These are phyloP conservation scores for Trachelus stipa DNA, from an alignment of 2,888 invertebrate species.

Conservation along the genomic window DNA sequence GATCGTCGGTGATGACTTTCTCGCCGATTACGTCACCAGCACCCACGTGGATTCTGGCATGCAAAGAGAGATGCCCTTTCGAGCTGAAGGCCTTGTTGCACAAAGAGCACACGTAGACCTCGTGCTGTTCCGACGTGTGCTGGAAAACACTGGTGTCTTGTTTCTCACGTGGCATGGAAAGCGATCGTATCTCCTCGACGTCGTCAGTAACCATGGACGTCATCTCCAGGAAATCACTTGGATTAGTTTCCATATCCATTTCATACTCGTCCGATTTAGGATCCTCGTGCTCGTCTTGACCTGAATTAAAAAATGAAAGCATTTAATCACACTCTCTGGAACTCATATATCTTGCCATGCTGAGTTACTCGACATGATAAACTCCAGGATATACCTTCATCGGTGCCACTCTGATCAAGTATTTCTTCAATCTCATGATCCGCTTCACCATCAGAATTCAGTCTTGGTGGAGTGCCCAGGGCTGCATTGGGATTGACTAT, in stretches of 20 bases:
- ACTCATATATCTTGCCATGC: not conserved
- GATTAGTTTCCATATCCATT: slow-evolving; percentile 66
- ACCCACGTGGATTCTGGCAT: slow-evolving; percentile 65
- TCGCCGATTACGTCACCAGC: slow-evolving; percentile 63
- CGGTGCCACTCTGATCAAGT: slow-evolving; percentile 54
- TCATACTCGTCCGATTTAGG: slow-evolving; percentile 62
- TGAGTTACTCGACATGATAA: not conserved
- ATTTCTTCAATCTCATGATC: slow-evolving; percentile 59
- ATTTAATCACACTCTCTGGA: not conserved
- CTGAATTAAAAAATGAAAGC: slow-evolving; percentile 16
- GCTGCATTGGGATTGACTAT: slow-evolving; percentile 65
- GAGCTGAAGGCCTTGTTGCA: slow-evolving; percentile 67
- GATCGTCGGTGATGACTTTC: slow-evolving; percentile 64
- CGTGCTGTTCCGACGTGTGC: slow-evolving; percentile 60
- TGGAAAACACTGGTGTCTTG: slow-evolving; percentile 36
- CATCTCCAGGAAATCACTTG: slow-evolving; percentile 63
- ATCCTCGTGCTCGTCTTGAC: slow-evolving; percentile 54
- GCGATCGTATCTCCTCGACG: slow-evolving; percentile 24
- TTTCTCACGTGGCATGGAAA: not conserved
- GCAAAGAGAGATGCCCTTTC: slow-evolving; percentile 66
- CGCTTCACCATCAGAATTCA: slow-evolving; percentile 61
- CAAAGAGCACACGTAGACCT: slow-evolving; percentile 64
- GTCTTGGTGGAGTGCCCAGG: slow-evolving; percentile 62
- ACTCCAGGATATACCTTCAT: slow-evolving; percentile 49
- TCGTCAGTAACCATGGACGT: slow-evolving; percentile 55